These are phyloP conservation scores for Meteorus cinctellus DNA, from an alignment of 2,888 invertebrate species.

Conservation along the genomic window DNA sequence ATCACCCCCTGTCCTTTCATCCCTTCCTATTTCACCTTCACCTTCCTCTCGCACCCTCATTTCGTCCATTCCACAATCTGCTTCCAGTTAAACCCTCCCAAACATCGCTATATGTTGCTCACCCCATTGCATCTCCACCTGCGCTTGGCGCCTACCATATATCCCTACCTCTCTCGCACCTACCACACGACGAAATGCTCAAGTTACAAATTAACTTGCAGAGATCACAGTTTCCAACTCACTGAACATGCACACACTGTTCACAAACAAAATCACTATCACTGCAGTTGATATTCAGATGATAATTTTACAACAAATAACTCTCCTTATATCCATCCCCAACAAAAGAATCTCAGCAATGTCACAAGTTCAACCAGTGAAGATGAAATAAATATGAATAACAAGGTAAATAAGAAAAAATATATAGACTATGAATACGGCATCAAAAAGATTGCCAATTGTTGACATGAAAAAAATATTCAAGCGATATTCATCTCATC, in stretches of 20 bases:
- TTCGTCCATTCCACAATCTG: constrained; percentile 43
- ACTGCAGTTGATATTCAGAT: neutral
- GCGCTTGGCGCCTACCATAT: neutral
- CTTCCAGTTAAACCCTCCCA: constrained; percentile 40
- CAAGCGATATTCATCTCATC: neutral
- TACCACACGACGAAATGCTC: constrained; percentile 61
- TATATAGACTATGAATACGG: constrained; percentile 26
- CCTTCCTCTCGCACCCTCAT: constrained; percentile 38
- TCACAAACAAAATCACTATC: neutral
- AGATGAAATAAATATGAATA: neutral
- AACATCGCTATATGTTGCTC: neutral
- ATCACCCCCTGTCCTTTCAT: constrained; percentile 25
- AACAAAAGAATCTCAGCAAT: too few species aligned
- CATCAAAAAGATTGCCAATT: neutral
- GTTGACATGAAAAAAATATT: neutral
- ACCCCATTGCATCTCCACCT: constrained; percentile 16
- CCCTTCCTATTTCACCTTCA: constrained; percentile 36
- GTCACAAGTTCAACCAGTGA: too few species aligned
- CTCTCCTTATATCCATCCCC: too few species aligned
- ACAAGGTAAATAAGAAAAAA: neutral
- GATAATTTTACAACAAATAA: neutral
- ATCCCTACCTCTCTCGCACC: constrained; percentile 25
- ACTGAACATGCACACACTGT: constrained; percentile 47
- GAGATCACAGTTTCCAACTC: constrained; percentile 68
- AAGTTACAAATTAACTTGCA: constrained; percentile 71